Evolutionary conservation across 2,113 vertebrate species (phyloP).

Genomic region (Nettapus auritus): DNA sequence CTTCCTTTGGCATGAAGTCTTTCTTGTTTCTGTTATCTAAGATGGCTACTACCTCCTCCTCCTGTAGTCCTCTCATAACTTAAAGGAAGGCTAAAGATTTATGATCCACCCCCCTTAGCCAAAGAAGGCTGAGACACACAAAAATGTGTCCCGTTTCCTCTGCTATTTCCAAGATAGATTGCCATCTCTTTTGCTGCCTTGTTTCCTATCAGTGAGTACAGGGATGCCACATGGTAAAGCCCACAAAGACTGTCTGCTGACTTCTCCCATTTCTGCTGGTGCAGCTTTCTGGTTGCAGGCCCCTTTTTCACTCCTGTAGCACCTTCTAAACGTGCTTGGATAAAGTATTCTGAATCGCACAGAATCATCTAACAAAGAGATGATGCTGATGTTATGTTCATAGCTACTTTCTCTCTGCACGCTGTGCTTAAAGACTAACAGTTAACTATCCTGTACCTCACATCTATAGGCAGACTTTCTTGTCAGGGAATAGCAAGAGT

Average conservation of each 20-base stretch:
- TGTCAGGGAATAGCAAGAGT: neutral
- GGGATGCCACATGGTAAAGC: neutral
- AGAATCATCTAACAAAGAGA: neutral
- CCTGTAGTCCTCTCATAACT: neutral
- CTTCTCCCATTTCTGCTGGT: neutral
- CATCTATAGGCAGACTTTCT: neutral
- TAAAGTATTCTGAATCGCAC: neutral
- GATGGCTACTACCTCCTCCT: neutral
- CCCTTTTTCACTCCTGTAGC: neutral
- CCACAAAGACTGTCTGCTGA: neutral
- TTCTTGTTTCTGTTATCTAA: neutral
- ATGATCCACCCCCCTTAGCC: neutral
- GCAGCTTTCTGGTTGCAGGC: neutral
- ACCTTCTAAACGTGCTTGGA: neutral
- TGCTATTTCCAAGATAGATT: neutral
- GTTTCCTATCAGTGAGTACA: neutral
- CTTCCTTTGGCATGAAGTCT: neutral
- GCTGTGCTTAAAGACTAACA: neutral
- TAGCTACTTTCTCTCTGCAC: neutral
- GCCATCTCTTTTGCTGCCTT: neutral
- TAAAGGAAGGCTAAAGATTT: neutral
- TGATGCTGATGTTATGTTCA: neutral
- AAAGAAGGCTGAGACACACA: neutral
- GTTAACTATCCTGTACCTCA: neutral
- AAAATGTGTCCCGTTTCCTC: neutral